phyloP scores from a whole-genome alignment of 2,797 vertebrate species.

The Orestias chungarensis region DNA sequence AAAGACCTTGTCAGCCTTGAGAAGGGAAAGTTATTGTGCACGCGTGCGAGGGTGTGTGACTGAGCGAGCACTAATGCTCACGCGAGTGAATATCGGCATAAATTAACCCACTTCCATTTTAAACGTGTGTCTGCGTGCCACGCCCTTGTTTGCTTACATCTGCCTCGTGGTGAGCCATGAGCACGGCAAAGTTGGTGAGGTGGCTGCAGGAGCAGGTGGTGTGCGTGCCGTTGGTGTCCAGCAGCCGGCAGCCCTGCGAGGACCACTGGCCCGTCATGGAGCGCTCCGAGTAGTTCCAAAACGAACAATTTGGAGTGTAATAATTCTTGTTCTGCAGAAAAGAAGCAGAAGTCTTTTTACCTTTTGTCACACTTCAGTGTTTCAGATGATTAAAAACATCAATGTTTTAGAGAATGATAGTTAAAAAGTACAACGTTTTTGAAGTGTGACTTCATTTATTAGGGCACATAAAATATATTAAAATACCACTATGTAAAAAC shows the following conservation, averaged over 20 bases:
- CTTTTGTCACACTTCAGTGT: too few relatives aligned
- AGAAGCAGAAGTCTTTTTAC: constrained; percentile 2
- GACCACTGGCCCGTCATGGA: constrained; percentile 96
- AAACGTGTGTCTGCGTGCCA: constrained; percentile 24
- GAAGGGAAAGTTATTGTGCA: constrained; percentile 62
- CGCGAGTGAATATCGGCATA: constrained; percentile 58
- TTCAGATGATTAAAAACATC: not conserved
- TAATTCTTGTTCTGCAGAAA: constrained; percentile 86
- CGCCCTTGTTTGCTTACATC: constrained; percentile 76
- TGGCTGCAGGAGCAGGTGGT: constrained; percentile 95
- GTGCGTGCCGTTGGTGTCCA: constrained; percentile 91
- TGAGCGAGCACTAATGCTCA: constrained; percentile 48
- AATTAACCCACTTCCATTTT: constrained; percentile 55
- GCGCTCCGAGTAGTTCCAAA: constrained; percentile 97
- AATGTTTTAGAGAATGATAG: not conserved
- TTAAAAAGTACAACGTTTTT: not conserved
- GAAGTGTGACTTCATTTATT: not conserved
- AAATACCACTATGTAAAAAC: not conserved
- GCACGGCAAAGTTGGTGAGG: constrained; percentile 94
- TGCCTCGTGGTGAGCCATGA: constrained; percentile 90
- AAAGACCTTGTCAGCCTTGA: constrained; percentile 74
- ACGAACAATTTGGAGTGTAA: constrained; percentile 92
- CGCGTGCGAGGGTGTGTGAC: constrained; percentile 59
- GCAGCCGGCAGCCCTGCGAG: constrained; percentile 90
- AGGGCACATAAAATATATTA: not conserved